These are phyloP conservation scores for Mechanitis messenoides DNA, from an alignment of 2,888 invertebrate species.

Conservation along the genomic window DNA sequence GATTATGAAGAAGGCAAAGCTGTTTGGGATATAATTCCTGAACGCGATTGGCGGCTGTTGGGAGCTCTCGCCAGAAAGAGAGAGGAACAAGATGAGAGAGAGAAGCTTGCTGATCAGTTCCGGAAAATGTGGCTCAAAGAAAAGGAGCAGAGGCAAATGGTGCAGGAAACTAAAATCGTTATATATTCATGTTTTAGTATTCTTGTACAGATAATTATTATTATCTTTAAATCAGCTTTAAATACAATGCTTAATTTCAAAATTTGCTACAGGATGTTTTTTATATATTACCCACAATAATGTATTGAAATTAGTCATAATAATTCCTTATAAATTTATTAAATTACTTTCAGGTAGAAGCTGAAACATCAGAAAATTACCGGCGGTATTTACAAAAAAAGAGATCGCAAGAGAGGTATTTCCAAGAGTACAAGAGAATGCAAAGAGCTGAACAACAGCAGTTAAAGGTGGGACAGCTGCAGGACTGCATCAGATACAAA, in stretches of 20 bases:
- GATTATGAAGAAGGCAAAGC: conserved; percentile 40
- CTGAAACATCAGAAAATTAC: conserved; percentile 60
- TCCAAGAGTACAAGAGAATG: conserved; percentile 57
- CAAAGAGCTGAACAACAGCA: conserved; percentile 45
- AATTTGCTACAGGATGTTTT: too few relatives aligned
- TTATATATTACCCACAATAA: too few relatives aligned
- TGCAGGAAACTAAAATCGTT: not conserved
- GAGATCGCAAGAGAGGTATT: conserved; percentile 57
- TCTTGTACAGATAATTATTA: not conserved
- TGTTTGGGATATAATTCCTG: conserved; percentile 57
- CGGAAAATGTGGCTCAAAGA: conserved; percentile 70
- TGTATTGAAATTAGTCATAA: too few relatives aligned
- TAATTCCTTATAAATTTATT: conserved; percentile 1
- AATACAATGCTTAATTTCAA: too few relatives aligned
- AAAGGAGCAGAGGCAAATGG: conserved; percentile 46
- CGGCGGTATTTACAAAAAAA: conserved; percentile 63
- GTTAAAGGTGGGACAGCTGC: conserved; percentile 38
- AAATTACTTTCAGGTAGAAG: conserved; percentile 48
- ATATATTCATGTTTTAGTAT: not conserved
- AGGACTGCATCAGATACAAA: conserved; percentile 51
- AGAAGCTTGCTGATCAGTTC: conserved; percentile 67
- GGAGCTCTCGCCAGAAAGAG: conserved; percentile 68
- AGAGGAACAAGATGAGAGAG: conserved; percentile 57
- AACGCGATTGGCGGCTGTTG: conserved; percentile 68
- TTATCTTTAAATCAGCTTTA: too few relatives aligned